Evolutionary conservation across 2,888 invertebrate species (phyloP), one percentile per base, ranked within the genome.

Genomic region (Sceliomorpha sp.): DNA sequence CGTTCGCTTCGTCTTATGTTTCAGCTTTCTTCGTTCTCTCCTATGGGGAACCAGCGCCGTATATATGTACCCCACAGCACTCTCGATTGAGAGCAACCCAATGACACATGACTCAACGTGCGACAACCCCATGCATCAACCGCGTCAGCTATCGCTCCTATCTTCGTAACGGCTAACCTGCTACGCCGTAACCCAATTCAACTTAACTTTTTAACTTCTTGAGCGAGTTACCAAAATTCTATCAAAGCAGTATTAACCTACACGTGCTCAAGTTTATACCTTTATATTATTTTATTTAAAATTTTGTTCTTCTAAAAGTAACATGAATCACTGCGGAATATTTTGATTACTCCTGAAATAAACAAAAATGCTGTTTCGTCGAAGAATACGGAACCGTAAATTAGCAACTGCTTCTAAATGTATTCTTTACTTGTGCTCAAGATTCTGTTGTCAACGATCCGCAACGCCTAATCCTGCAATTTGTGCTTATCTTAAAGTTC

Each of bases 71-170:
- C 73, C 72, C 75, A 72, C 74, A 73, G 73, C 71, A 74, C 80
- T 81, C 80, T 69, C 79, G 79, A 85, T 83, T 79, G 76, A 79
- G 79, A 79, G 75, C 78, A 73, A 77, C 76, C 77, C 84, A 85
- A 85, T 87, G 87, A 84, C 82, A 86, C 84, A 85, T 86, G 85
- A 86, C 83, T 83, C 80, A 77, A 79, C 77, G 74, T 70, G 75
- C 79, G 80, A 81, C 82, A 79, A 81, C 77, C 82, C 78, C 80
- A 80, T 80, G 75, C 77, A 75, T 81, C 80, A 80, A 72, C 47
- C 72, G 45, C 50, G 47, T 51, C 48, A 40, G 39, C 60, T 67
- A 60, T 48, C 53, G 39, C 44, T 66, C 67, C 50, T 42, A 36
- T 36, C 45, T 29, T 37, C 37, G 17, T 51, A 24, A 9, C 39